phyloP scores from a whole-genome alignment of 2,113 vertebrate species.

The Carlito syrichta region DNA sequence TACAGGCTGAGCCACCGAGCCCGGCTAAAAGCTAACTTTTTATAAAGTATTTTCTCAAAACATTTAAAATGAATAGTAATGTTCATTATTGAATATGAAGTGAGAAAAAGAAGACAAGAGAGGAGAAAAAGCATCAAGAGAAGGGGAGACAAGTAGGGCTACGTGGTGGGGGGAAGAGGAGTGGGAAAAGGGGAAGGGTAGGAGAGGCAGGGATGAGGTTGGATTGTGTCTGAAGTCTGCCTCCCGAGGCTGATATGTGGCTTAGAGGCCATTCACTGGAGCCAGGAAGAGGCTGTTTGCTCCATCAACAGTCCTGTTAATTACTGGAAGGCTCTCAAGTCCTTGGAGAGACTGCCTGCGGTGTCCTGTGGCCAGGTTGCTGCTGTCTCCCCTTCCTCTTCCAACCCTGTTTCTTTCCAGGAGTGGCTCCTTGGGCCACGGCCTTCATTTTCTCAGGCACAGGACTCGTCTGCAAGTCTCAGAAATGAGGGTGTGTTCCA shows the following conservation, averaged over 20 bases:
- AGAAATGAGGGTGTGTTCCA: neutral
- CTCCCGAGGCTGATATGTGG: neutral
- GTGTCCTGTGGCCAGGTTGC: neutral
- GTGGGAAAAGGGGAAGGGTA: neutral
- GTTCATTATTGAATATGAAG: neutral
- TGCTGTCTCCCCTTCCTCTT: neutral
- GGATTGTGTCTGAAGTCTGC: neutral
- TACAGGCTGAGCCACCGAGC: too few species aligned
- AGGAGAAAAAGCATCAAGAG: neutral
- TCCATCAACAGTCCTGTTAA: neutral
- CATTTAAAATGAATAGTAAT: neutral
- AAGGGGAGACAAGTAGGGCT: rapidly evolving
- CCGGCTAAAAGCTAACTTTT: neutral
- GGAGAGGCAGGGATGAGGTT: neutral
- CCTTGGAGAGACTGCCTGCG: neutral
- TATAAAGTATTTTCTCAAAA: neutral
- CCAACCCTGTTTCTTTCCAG: neutral
- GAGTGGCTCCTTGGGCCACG: rapidly evolving
- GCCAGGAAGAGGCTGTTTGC: neutral
- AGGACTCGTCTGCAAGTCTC: neutral
- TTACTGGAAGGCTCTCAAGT: neutral
- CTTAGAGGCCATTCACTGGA: neutral
- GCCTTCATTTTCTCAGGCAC: neutral
- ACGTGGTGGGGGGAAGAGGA: rapidly evolving
- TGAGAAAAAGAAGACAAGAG: neutral